Evolutionary conservation across 2,888 invertebrate species (phyloP).

Genomic region (Euzetes globulus): DNA sequence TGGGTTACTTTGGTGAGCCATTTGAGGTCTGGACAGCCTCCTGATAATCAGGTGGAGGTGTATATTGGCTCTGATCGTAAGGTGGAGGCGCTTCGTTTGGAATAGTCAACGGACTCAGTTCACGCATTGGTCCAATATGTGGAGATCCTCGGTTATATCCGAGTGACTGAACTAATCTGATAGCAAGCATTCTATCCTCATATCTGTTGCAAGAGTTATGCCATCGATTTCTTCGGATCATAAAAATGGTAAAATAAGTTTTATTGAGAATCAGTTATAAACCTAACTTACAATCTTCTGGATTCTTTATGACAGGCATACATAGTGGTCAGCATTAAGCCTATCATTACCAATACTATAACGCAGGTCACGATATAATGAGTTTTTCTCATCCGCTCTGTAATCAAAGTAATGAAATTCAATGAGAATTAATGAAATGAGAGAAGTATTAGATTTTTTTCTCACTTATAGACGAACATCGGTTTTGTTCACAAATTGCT

Average conservation of each 20-base stretch:
- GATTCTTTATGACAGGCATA: constrained; percentile 21
- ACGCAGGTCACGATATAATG: constrained; percentile 13
- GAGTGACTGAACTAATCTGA: background rate
- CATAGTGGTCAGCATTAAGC: background rate
- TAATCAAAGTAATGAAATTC: background rate
- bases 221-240: background rate
- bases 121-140: background rate
- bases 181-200: background rate
- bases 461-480: background rate
- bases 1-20: too few relatives aligned
- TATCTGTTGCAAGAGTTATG: background rate
- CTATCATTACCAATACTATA: background rate
- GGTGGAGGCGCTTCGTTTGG: background rate
- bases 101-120: background rate
- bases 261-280: background rate
- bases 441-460: too few relatives aligned
- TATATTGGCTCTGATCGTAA: background rate
- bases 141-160: background rate
- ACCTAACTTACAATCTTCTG: constrained; percentile 21
- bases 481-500: constrained; percentile 4
- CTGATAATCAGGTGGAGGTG: constrained; percentile 5
- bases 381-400: constrained; percentile 1
- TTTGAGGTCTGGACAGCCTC: background rate
- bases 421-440: background rate
- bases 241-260: background rate